Conservation (phyloP, 2,113 vertebrate genomes). For the Lagopus leucura region DNA sequence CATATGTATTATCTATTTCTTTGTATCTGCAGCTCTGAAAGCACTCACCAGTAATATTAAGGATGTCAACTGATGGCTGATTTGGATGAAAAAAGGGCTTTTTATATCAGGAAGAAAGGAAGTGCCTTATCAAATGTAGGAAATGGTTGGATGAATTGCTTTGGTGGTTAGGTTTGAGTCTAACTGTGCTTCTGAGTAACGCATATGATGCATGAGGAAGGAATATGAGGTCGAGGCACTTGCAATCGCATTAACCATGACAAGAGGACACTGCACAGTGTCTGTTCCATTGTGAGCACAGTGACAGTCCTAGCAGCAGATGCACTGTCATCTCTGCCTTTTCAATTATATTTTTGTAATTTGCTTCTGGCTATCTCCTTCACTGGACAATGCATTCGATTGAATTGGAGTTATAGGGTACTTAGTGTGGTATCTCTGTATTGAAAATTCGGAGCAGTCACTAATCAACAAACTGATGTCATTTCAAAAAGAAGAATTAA, state of each 20-base stretch:
- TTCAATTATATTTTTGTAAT: not conserved
- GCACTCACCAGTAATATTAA: not conserved
- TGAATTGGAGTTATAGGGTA: not conserved
- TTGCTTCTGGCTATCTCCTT: not conserved
- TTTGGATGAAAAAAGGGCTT: not conserved
- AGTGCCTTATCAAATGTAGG: not conserved
- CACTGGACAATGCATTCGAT: not conserved
- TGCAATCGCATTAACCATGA: not conserved
- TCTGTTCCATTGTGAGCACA: not conserved
- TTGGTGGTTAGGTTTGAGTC: not conserved
- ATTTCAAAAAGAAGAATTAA: not conserved
- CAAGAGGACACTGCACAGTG: not conserved
- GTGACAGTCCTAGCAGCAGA: not conserved
- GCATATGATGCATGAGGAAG: not conserved
- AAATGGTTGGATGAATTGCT: not conserved
- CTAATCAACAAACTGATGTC: not conserved
- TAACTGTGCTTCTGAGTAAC: not conserved
- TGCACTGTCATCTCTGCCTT: not conserved
- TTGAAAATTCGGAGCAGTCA: not conserved
- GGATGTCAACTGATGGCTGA: too few relatives aligned
- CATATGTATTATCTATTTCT: not conserved
- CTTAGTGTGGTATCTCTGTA: not conserved
- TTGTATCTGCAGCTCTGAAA: not conserved
- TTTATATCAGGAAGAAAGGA: not conserved
- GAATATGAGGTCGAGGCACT: not conserved